A percentile compares a stretch with the other conserved stretches of the same genome.
Evolutionary conservation across 2,113 vertebrate species (phyloP).

Genomic region (Leptobrachium leishanense): DNA sequence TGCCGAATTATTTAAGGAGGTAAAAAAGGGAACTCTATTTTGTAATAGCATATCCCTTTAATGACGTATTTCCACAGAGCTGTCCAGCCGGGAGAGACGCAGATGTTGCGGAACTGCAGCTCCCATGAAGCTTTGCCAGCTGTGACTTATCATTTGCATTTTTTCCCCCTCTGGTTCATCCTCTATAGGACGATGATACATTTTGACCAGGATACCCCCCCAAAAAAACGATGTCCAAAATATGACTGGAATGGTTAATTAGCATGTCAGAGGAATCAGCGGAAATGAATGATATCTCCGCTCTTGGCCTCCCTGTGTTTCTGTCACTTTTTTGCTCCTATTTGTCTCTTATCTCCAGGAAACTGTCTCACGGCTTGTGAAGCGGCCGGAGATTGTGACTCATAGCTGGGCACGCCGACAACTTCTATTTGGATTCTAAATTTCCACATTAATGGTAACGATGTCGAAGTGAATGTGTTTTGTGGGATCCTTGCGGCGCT

Average conservation of each 20-base stretch:
- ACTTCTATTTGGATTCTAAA: slow-evolving; percentile 54
- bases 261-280: slow-evolving; percentile 61
- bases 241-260: slow-evolving; percentile 76
- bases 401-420: slow-evolving; percentile 63
- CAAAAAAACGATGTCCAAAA: slow-evolving; percentile 64
- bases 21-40: too few species aligned
- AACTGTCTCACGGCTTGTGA: slow-evolving; percentile 71
- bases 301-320: slow-evolving; percentile 47
- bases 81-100: too few species aligned
- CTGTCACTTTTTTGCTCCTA: slow-evolving; percentile 64
- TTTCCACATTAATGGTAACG: slow-evolving; percentile 57
- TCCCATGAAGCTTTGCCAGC: too few species aligned
- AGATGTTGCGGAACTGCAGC: not conserved
- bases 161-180: slow-evolving; percentile 25
- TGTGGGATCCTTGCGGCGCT: not conserved
- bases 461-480: slow-evolving; percentile 37
- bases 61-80: too few species aligned
- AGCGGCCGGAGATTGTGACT: slow-evolving; percentile 68
- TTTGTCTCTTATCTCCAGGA: slow-evolving; percentile 82
- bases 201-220: slow-evolving; percentile 77
- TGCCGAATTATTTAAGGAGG: too few species aligned
- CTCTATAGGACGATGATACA: slow-evolving; percentile 64
- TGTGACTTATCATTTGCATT: too few species aligned
- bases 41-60: too few species aligned
- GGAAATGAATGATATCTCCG: slow-evolving; percentile 68